phyloP scores from a whole-genome alignment of 2,888 invertebrate species.

The Hydroisotoma schaefferi region DNA sequence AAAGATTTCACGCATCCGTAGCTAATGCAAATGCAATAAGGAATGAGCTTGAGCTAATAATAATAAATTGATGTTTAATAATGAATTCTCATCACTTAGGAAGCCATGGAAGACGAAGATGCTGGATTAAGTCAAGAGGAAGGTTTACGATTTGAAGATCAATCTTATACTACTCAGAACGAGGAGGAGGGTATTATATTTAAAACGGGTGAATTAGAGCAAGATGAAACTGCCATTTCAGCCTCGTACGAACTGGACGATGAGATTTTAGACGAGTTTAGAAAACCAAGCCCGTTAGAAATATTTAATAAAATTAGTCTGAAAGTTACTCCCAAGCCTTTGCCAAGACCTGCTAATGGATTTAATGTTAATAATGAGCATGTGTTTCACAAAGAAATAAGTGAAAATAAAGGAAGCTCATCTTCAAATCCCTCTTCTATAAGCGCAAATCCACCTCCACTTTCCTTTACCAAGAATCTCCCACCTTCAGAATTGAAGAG shows the following conservation, averaged over 20 bases:
- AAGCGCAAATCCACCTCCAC: too few species aligned
- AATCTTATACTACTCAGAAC: neutral
- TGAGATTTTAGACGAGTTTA: neutral
- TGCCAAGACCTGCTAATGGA: too few species aligned
- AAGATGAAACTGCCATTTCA: constrained; percentile 7
- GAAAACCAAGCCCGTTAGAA: constrained; percentile 8
- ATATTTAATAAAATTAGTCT: constrained; percentile 11
- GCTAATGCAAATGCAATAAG: neutral
- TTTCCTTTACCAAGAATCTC: too few species aligned
- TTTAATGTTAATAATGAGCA: too few species aligned
- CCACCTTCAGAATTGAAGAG: too few species aligned
- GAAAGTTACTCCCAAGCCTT: neutral
- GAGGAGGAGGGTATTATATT: neutral
- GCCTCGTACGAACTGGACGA: constrained; percentile 10
- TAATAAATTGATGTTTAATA: neutral
- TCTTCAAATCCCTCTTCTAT: too few species aligned
- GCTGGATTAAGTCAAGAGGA: neutral
- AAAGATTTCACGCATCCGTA: neutral
- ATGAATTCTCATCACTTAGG: neutral
- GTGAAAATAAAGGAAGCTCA: too few species aligned
- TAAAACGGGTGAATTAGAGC: neutral
- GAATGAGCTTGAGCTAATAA: neutral
- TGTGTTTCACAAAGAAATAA: too few species aligned
- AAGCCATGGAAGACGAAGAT: neutral
- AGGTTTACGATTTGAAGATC: neutral